Evolutionary conservation across 2,113 vertebrate genomes (phyloP).

Genomic region (Telmatochromis sp.): DNA sequence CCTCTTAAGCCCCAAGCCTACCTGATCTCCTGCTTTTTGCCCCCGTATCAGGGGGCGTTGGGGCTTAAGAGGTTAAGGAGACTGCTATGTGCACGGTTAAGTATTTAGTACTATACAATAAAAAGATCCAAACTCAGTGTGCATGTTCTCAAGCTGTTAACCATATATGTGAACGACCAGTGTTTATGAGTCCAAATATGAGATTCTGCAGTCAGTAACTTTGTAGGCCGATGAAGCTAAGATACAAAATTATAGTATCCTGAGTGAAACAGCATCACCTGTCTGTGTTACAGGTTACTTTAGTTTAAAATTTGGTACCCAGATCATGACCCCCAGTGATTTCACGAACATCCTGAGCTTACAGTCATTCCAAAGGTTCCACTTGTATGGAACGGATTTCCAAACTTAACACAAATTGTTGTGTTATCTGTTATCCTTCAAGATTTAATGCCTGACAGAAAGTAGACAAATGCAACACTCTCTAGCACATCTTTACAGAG

Average conservation of each 20-base stretch:
- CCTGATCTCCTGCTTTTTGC: too few species aligned
- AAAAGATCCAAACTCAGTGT: neutral
- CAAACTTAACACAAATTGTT: neutral
- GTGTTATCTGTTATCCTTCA: neutral
- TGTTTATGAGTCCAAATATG: neutral
- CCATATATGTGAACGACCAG: neutral
- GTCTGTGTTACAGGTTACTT: neutral
- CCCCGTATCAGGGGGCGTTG: too few species aligned
- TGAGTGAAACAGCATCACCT: neutral
- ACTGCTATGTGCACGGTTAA: neutral
- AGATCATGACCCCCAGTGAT: neutral
- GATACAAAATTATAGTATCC: neutral
- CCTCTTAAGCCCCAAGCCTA: too few species aligned
- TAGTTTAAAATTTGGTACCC: neutral
- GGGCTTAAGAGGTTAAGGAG: too few species aligned
- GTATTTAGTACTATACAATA: neutral
- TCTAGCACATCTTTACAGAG: neutral
- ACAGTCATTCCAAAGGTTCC: neutral
- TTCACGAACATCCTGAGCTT: neutral
- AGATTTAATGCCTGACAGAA: neutral
- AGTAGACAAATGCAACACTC: neutral
- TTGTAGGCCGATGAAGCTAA: neutral
- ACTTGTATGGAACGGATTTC: neutral
- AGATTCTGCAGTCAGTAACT: neutral
- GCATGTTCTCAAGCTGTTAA: neutral